Evolutionary conservation across 2,113 vertebrate genomes (phyloP), one percentile per base, ranked within the genome.

Genomic region (Poecile atricapillus): DNA sequence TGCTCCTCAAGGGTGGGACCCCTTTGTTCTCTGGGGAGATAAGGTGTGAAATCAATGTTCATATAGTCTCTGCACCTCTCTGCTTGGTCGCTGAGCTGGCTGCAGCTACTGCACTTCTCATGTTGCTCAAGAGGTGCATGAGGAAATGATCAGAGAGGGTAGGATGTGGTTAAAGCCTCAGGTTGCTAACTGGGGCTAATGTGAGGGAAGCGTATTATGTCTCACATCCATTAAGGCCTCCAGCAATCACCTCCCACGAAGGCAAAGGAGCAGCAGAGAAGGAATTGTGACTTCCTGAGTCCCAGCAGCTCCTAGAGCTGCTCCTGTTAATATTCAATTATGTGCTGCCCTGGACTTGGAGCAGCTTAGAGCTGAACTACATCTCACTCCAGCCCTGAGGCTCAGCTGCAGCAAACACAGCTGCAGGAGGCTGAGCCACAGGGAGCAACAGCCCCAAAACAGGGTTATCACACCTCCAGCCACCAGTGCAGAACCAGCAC

Each of bases 91-190:
- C 64, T 43, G 69, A 50, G 49, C 44, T 64, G 52, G 83, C 77
- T 92, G 76, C 50, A 80, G 69, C 88, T 65, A 31, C 41, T 13
- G 4, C 31, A 35, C 17, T 86, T 92, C 76, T 83, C 35, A 20
- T 13, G 60, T 24, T 78, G 85, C 83, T 80, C 80, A 94, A 81
- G 89, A 89, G 79, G 73, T 96, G 76, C 68, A 81, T 71, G 94
- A 96, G 93, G 92, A 95, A 96, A 93, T 76, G 92, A 93, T 90
- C 86, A 92, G 64, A 83, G 58, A 88, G 83, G 94, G 73, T 96
- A 95, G 94, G 92, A 97, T 96, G 95, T 96, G 95, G 95, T 95
- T 95, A 95, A 96, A 95, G 95, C 88, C 90, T 96, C 37, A 1
- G 77, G 88, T 93, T 94, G 90, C 93, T 81, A 94, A 82, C 86